Conservation (phyloP, 2,797 vertebrate species). For the Kryptopterus vitreolus region DNA sequence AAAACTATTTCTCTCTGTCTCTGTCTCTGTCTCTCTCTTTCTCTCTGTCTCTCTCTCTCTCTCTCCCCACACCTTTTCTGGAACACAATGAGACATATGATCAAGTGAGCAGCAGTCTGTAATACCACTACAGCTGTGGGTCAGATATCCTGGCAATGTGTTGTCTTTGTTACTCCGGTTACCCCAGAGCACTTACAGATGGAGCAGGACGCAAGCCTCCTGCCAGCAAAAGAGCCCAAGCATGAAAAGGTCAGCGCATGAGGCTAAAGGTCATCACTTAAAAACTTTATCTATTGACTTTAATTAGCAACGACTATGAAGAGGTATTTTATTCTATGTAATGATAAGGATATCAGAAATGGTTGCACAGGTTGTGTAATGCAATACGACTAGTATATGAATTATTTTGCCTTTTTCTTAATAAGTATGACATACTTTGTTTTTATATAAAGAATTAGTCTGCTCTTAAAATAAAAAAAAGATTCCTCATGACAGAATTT, state of each 20-base stretch:
- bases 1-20: constrained; percentile 7
- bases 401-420: background rate
- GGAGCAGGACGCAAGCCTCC: constrained; percentile 26
- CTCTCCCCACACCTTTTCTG: constrained; percentile 29
- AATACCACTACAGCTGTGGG: constrained; percentile 52
- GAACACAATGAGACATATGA: constrained; percentile 55
- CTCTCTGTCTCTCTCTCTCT: constrained; percentile 10
- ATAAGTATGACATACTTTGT: background rate
- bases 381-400: background rate
- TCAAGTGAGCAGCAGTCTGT: constrained; percentile 54
- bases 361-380: background rate
- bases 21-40: constrained; percentile 1
- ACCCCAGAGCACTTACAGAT: constrained; percentile 45
- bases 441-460: background rate
- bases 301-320: background rate
- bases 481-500: too few relatives aligned
- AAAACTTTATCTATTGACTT: constrained; percentile 16
- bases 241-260: constrained; percentile 41
- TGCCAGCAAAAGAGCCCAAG: constrained; percentile 26
- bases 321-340: background rate
- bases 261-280: background rate
- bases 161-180: constrained; percentile 50
- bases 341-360: background rate
- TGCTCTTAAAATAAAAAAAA: background rate
- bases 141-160: constrained; percentile 53